Evolutionary conservation across 2,797 vertebrate species (phyloP).

Genomic region (Coregonus suidteri): DNA sequence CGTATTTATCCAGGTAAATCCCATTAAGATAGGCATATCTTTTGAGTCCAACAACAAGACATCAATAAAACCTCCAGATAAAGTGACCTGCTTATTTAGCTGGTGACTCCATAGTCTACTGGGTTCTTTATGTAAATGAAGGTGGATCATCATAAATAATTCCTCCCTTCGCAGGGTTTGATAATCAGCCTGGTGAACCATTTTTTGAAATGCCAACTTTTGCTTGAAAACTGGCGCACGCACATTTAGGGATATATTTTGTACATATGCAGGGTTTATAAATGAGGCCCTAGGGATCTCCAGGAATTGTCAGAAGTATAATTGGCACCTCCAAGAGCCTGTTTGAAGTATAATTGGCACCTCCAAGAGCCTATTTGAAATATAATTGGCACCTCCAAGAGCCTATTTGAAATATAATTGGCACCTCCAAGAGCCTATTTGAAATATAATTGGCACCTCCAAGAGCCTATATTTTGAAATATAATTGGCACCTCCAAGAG

Average conservation of each 20-base stretch:
- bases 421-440: no score
- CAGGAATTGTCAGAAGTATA: slow-evolving; percentile 54
- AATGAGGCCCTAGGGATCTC: slow-evolving; percentile 14
- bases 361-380: no score
- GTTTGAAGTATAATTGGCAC: no score
- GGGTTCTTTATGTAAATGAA: slow-evolving; percentile 43
- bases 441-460: no score
- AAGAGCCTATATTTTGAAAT: no score
- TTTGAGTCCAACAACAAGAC: no score
- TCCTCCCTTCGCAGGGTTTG: slow-evolving; percentile 16
- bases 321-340: slow-evolving; percentile 62
- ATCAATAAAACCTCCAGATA: no score
- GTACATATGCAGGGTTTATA: no score
- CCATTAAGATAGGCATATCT: neutral
- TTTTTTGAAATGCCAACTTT: slow-evolving; percentile 5
- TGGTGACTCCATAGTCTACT: slow-evolving; percentile 23
- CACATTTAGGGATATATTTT: neutral
- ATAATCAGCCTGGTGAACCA: neutral
- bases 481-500: no score
- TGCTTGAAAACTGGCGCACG: slow-evolving; percentile 34
- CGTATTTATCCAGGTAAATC: neutral
- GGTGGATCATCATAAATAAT: slow-evolving; percentile 26
- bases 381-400: no score
- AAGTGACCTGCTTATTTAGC: no score
- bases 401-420: no score